Conservation (phyloP, 2,888 invertebrate species). For the Listrodromus nycthemerus region DNA sequence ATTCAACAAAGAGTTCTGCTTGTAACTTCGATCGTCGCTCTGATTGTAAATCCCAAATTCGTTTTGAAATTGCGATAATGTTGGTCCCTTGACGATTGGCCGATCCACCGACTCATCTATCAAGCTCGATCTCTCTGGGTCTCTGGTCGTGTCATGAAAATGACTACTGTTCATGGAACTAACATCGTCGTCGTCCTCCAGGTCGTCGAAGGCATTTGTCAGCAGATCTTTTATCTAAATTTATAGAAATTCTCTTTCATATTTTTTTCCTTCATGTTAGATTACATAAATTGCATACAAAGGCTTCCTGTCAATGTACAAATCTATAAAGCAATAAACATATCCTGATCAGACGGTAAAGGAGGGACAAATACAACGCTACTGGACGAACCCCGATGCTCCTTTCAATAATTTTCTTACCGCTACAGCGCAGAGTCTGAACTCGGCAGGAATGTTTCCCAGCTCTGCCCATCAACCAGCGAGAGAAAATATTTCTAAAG, state of each 20-base stretch:
- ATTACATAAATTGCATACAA: no score
- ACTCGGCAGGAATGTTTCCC: slow-evolving; percentile 6
- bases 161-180: slow-evolving; percentile 87
- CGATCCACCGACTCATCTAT: slow-evolving; percentile 64
- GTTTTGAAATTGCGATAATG: slow-evolving; percentile 74
- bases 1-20: slow-evolving; percentile 70
- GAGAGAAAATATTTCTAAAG: background rate
- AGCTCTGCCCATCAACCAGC: background rate
- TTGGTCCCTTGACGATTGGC: slow-evolving; percentile 70
- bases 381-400: background rate
- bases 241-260: background rate
- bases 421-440: slow-evolving; percentile 5
- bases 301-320: no score
- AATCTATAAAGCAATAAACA: no score
- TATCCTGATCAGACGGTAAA: background rate
- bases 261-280: no score
- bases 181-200: slow-evolving; percentile 88
- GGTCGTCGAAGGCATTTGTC: slow-evolving; percentile 89
- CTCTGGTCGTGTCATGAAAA: slow-evolving; percentile 75
- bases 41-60: slow-evolving; percentile 74
- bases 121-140: slow-evolving; percentile 70
- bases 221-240: slow-evolving; percentile 88
- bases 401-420: background rate
- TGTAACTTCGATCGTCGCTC: slow-evolving; percentile 70
- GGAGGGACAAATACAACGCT: background rate